These are phyloP conservation scores for Bubalus kerabau DNA, from an alignment of 2,113 vertebrate genomes.

Conservation along the genomic window DNA sequence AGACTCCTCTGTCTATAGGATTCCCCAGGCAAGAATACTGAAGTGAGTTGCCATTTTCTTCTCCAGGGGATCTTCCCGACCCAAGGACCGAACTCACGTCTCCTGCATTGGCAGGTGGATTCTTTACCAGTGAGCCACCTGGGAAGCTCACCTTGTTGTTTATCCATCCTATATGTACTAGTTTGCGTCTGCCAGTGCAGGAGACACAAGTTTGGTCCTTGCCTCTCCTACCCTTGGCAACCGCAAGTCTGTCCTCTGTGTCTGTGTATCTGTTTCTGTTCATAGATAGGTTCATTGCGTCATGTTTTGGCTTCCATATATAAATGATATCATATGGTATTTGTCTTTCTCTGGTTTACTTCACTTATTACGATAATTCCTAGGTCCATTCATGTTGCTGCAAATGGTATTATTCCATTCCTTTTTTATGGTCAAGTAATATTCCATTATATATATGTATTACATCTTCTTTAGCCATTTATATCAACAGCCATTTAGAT, in stretches of 20 bases:
- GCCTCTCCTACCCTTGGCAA: neutral
- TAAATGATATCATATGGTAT: neutral
- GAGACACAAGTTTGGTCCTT: neutral
- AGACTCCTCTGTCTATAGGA: neutral
- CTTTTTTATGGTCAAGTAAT: neutral
- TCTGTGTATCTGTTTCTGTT: neutral
- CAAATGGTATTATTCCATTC: neutral
- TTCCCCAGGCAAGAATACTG: neutral
- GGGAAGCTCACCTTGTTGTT: neutral
- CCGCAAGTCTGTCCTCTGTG: neutral
- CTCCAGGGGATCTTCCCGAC: neutral
- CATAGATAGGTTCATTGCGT: neutral
- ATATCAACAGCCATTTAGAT: neutral
- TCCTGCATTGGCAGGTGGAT: neutral
- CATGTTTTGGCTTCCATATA: neutral
- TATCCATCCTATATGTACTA: neutral
- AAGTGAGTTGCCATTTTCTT: neutral
- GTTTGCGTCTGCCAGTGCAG: neutral
- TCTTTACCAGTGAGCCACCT: neutral
- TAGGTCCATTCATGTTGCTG: neutral
- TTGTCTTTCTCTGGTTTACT: neutral
- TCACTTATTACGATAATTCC: neutral
- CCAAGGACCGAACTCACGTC: neutral
- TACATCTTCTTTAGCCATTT: neutral
- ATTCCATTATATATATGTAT: neutral